Base-by-base conservation (phyloP, 2,888 invertebrate species). In the Periphyllus acericola region DNA sequence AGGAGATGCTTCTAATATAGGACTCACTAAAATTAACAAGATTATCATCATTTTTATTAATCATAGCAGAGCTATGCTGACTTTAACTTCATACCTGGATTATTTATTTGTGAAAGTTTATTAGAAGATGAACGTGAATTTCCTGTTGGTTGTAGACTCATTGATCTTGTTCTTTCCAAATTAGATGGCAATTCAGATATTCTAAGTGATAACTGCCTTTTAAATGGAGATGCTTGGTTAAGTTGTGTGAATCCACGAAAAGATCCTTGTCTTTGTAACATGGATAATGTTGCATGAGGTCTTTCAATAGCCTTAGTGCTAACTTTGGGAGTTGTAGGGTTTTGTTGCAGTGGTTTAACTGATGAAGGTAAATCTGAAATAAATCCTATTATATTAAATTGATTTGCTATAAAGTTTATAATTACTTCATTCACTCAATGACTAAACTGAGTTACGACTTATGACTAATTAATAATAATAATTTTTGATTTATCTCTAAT, bases 171-270 rank as follows among this genome's bases (percentile, higher is more conserved):
- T 87, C 99, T 94, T 92, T 98, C 98, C 90, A 98, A 93, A 91
- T 97, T 98, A 91, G 98, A 98, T 89, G 99, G 98, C 92, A 99
- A 94, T 93, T 99, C 98, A 92, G 96, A 97, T 90, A 98, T 95
- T 89, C 98, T 95, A 90, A 99, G 94, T 89, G 98, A 99, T 93
- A 98, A 95, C 92, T 99, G 98, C 76, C 99, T 94, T 93, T 99
- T 99, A 93, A 97, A 99, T 89, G 96, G 99, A 32, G 97, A 97
- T 91, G 96, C 96, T 92, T 93, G 95, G 90, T 94, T 95, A 71
- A 95, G 93, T 91, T 96, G 96, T 90, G 95, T 94, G 92, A 98
- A 96, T 81, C 97, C 97, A 85, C 98, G 94, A 93, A 98, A 98
- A 89, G 98, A 98, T 90, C 98, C 97, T 92, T 99, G 99, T 60